Base-by-base conservation (phyloP, 2,888 invertebrate species). In the Plagodis pulveraria region DNA sequence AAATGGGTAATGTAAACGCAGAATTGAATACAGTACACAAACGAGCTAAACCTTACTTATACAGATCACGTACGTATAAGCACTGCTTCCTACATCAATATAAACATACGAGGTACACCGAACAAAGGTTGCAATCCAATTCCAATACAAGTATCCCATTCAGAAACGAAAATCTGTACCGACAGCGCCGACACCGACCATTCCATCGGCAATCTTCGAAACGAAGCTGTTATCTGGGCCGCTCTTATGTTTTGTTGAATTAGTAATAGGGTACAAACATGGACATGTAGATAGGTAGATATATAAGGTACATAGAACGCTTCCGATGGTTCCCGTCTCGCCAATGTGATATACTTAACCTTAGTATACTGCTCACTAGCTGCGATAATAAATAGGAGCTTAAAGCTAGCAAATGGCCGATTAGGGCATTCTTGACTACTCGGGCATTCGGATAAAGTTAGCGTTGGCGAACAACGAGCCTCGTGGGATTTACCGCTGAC, bases 361-460 rank as follows among this genome's bases (percentile, higher is more conserved):
- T 36, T 7, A 6, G 4, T 36, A 10, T 40, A 40, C 40, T 8
- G 83, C 79, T 79, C 78, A 80, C 88, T 87, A 89, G 87, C 87
- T 88, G 84, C 85, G 79, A 89, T 89, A 89, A 86, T 84, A 87
- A 87, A 87, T 87, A 85, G 84, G 77, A 78, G 81, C 83, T 86
- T 86, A 83, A 83, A 81, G 81, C 77, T 81, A 76, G 84, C 84
- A 83, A 87, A 87, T 86, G 84, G 87, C 78, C 87, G 86, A 87
- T 87, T 86, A 86, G 87, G 84, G 86, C 81, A 84, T 86, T 86
- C 87, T 86, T 85, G 86, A 86, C 82, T 87, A 85, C 83, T 81
- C 84, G 81, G 81, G 83, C 83, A 81, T 87, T 86, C 83, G 81
- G 85, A 87, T 89, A 89, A 87, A 88, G 85, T 89, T 89, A 80